Base-by-base conservation (phyloP, 2,888 invertebrate genomes). In the Dione juno region DNA sequence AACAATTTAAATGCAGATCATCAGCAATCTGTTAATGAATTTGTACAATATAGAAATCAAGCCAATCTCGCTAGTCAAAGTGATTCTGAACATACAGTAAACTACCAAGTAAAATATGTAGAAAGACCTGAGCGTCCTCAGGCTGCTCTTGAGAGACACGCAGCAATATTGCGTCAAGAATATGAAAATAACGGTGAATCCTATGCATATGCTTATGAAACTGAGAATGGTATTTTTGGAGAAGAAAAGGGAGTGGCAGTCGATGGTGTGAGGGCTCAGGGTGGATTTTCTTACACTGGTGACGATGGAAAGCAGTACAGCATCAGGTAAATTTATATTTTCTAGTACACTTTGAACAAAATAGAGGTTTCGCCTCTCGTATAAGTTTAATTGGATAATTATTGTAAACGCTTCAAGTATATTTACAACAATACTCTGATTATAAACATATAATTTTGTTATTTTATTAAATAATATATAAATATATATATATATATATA, bases 221-320 rank as follows among this genome's bases (percentile, higher is more conserved):
- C 92, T 50, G 89, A 92, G 69, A 92, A 92, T 72, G 92, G 92
- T 3, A 92, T 93, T 50, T 80, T 76, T 69, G 92, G 88, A 71
- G 91, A 92, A 69, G 92, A 92, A 68, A 88, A 75, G 71, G 92
- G 92, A 28, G 87, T 90, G 3, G 92, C 90, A 1, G 87, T 87
- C 9, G 86, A 92, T 63, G 92, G 92, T 21, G 92, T 91, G 0
- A 86, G 86, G 67, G 89, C 91, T 76, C 88, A 90, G 74, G 92
- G 93, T 45, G 88, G 88, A 1, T 92, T 81, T 69, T 86, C 90
- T 9, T 93, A 92, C 76, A 88, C 88, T 76, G 92, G 92, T 66
- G 92, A 92, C 77, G 92, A 93, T 80, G 92, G 92, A 53, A 81
- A 87, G 70, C 84, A 90, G 53, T 92, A 92, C 78, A 88, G 85